These are phyloP conservation scores for Patella pellucida DNA, from an alignment of 2,888 invertebrate genomes.

Conservation along the genomic window DNA sequence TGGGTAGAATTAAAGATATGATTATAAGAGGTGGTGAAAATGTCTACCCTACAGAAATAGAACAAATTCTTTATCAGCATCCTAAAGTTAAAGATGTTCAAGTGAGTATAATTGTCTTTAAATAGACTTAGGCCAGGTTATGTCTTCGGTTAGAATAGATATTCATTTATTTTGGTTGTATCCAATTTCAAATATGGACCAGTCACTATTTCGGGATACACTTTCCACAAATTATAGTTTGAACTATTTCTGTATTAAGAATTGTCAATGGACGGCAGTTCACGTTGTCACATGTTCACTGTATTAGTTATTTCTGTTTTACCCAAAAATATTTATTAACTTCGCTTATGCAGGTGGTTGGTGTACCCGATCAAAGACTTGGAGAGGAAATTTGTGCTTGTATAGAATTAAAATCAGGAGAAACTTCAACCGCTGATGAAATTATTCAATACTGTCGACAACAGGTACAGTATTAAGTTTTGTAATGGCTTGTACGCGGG, in stretches of 20 bases:
- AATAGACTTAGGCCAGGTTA: too few relatives aligned
- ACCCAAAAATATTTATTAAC: too few relatives aligned
- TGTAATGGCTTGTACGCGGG: too few relatives aligned
- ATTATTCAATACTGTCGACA: constrained; percentile 78
- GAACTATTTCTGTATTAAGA: too few relatives aligned
- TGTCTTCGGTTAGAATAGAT: too few relatives aligned
- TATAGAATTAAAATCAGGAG: constrained; percentile 75
- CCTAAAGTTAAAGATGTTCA: constrained; percentile 82
- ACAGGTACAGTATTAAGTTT: constrained; percentile 69
- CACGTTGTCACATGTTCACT: too few relatives aligned
- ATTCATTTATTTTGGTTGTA: too few relatives aligned
- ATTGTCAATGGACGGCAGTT: too few relatives aligned
- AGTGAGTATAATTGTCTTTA: constrained; percentile 68
- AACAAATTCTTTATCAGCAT: constrained; percentile 82
- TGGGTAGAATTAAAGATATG: constrained; percentile 84
- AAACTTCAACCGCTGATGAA: constrained; percentile 75
- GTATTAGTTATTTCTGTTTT: too few relatives aligned
- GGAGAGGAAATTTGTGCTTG: constrained; percentile 79
- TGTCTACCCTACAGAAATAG: constrained; percentile 85
- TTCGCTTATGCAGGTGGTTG: constrained; percentile 67
- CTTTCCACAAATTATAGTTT: too few relatives aligned
- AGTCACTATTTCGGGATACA: too few relatives aligned
- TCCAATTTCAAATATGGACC: too few relatives aligned
- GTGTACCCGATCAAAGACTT: constrained; percentile 81
- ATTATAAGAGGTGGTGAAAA: constrained; percentile 87